Evolutionary conservation across 2,888 invertebrate genomes (phyloP).

Genomic region (Bursaphelenchus okinawaensis): DNA sequence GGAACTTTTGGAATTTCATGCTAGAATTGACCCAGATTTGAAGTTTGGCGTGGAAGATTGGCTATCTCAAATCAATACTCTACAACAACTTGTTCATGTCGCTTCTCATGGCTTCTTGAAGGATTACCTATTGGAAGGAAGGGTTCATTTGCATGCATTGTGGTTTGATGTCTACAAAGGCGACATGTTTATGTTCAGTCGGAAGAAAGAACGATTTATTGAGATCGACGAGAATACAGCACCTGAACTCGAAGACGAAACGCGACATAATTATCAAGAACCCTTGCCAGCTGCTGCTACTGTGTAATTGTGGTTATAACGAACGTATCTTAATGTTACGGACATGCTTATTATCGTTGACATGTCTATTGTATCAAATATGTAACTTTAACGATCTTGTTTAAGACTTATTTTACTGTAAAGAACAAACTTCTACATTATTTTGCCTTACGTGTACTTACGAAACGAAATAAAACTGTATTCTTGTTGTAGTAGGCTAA

Average conservation of each 20-base stretch:
- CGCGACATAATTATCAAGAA: neutral
- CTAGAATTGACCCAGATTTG: constrained; percentile 82
- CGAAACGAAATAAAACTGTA: no score
- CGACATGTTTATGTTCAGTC: constrained; percentile 74
- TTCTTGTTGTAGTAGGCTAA: no score
- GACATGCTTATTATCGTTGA: no score
- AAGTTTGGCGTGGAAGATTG: constrained; percentile 83
- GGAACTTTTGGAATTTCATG: constrained; percentile 67
- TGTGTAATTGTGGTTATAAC: no score
- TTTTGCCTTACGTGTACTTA: no score
- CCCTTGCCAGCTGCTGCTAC: neutral
- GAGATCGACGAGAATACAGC: constrained; percentile 78
- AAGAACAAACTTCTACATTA: no score
- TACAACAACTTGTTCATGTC: constrained; percentile 54
- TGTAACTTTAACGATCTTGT: no score
- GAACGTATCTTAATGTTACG: no score
- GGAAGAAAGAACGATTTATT: constrained; percentile 76
- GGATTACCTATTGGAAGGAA: constrained; percentile 43
- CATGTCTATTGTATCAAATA: no score
- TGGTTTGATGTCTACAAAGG: constrained; percentile 98
- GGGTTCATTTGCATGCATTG: constrained; percentile 65
- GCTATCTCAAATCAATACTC: constrained; percentile 66
- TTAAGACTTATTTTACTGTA: no score
- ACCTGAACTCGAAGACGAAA: constrained; percentile 63
- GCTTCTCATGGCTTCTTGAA: constrained; percentile 53